Base-by-base conservation (phyloP, 1,140 invertebrate species). In the Anthonomus grandis region DNA sequence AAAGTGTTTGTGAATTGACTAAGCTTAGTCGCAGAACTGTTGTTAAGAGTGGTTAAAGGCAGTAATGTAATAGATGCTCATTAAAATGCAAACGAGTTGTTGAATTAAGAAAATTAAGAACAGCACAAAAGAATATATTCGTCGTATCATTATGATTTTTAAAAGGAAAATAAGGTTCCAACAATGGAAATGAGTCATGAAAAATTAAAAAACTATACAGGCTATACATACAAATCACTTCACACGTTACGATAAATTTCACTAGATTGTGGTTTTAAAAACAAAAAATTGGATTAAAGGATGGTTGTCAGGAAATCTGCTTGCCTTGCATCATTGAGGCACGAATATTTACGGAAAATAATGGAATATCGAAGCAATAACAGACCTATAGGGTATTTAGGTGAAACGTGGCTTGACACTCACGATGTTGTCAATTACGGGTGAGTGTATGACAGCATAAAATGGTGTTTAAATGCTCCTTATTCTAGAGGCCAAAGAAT, bases 401-500 rank as follows among this genome's bases (percentile, higher is more conserved):
- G 45, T 34, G 48, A 58, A 44, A 58, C 56, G 4, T 55, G 52
- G 52, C 47, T 27, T 36, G 41, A 55, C 19, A 54, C 38, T 3
- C 23, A 54, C 13, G 55, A 41, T 51, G 38, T 51, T 19, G 24
- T 44, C n/a, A 18, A 31, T 34, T 44, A 52, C 34, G 56, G 48
- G 4, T 37, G 22, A 17, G 27, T 19, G 19, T 34, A 39, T 41
- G 37, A 41, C 18, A 31, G 6, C n/a, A 22, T 15, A 34, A 51
- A 51, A 44, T 52, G 24, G 24, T 23, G 15, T 34, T 31, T 58
- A 44, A 39, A 51, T 17, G 48, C 23, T 39, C 47, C 55, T 17
- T 41, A 19, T 23, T 42, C 45, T 15, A 67, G 62, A 58, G 64
- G 58, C 3, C 46, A 58, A 22, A 47, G 60, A 9, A 38, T 67